Percentiles rank a stretch among this genome's conserved stretches.
These are phyloP conservation scores for Rhipidura dahli DNA, from an alignment of 2,113 vertebrate genomes.

Conservation along the genomic window DNA sequence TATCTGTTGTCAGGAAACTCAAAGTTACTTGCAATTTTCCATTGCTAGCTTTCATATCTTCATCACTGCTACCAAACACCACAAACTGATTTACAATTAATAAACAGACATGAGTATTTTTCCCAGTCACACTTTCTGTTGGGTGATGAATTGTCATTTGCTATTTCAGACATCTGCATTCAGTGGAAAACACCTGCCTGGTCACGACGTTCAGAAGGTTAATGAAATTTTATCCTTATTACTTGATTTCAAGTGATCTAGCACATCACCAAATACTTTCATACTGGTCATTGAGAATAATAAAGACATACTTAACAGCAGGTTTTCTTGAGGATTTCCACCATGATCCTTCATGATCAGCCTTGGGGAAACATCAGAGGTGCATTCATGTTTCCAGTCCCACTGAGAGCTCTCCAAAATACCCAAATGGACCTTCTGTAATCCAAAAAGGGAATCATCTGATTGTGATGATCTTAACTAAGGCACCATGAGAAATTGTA, in stretches of 20 bases:
- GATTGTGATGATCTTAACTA: background rate
- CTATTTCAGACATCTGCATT: fast-evolving
- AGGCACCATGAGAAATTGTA: constrained; percentile 41
- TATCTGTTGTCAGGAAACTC: background rate
- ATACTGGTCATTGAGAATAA: background rate
- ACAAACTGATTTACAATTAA: background rate
- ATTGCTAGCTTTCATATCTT: background rate
- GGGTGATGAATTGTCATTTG: background rate
- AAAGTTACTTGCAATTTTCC: background rate
- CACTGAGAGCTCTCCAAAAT: background rate
- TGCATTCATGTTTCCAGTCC: background rate
- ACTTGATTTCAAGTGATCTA: background rate
- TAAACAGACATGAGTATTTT: background rate
- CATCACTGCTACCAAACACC: background rate
- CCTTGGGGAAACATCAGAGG: background rate
- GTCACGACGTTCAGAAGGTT: background rate
- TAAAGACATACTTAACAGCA: background rate
- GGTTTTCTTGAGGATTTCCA: background rate
- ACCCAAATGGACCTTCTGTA: background rate
- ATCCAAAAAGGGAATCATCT: background rate
- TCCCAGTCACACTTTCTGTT: background rate
- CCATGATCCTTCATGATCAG: background rate
- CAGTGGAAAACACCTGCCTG: background rate
- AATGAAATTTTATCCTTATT: background rate
- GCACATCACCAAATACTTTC: background rate